Evolutionary conservation across 1,140 invertebrate genomes (phyloP).

Genomic region (Orchesella cincta): DNA sequence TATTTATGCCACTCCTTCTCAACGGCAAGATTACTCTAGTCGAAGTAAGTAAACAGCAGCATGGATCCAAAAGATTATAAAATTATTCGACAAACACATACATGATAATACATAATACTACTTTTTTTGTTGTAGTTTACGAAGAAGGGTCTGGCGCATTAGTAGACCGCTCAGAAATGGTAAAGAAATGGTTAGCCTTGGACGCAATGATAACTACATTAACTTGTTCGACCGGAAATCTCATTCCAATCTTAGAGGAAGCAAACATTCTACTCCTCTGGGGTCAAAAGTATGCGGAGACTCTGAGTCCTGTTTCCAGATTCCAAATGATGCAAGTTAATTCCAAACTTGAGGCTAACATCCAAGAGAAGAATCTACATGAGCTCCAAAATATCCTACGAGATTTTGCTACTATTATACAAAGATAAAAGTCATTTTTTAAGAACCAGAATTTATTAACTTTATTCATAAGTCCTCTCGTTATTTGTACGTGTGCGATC

Average conservation of each 20-base stretch:
- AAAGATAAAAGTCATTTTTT: slow-evolving; percentile 44
- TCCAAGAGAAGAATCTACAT: slow-evolving; percentile 48
- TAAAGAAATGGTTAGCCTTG: slow-evolving; percentile 49
- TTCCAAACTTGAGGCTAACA: slow-evolving; percentile 45
- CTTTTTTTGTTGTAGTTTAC: slow-evolving; percentile 18
- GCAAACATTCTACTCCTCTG: slow-evolving; percentile 47
- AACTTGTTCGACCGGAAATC: slow-evolving; percentile 50
- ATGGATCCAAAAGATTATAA: too few relatives aligned
- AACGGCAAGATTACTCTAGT: slow-evolving; percentile 41
- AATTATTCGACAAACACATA: background rate
- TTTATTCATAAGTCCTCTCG: background rate
- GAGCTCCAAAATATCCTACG: slow-evolving; percentile 49
- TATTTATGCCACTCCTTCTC: slow-evolving; percentile 67
- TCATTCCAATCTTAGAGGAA: slow-evolving; percentile 51
- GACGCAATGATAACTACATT: slow-evolving; percentile 50
- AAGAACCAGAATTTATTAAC: background rate
- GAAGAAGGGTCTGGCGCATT: slow-evolving; percentile 37
- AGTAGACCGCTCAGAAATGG: slow-evolving; percentile 45
- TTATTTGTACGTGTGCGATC: slow-evolving; percentile 11
- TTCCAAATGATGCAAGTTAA: slow-evolving; percentile 49
- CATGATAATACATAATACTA: too few relatives aligned
- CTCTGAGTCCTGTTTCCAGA: slow-evolving; percentile 44
- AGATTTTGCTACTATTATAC: slow-evolving; percentile 49
- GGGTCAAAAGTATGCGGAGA: slow-evolving; percentile 50
- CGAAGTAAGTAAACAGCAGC: slow-evolving; percentile 29